A percentile compares a stretch with the other conserved stretches of the same genome.
Conservation (phyloP, 2,113 vertebrate genomes). For the Colaptes auratus region DNA sequence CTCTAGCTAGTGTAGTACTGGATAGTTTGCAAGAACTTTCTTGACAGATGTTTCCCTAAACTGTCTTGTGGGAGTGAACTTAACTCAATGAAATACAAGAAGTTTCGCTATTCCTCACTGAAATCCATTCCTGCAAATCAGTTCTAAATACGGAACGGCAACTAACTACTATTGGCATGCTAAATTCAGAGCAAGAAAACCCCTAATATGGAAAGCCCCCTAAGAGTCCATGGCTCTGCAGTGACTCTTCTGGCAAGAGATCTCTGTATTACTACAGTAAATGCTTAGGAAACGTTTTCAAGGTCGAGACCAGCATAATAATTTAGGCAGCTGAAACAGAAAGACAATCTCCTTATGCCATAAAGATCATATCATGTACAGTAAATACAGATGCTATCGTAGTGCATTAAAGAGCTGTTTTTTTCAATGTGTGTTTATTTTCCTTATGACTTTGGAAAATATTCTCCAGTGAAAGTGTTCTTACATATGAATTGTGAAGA, state of each 20-base stretch:
- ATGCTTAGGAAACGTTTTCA: slow-evolving; percentile 45
- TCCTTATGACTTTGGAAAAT: background rate
- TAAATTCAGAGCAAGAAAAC: slow-evolving; percentile 55
- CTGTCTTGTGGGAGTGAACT: slow-evolving; percentile 4
- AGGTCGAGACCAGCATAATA: slow-evolving; percentile 56
- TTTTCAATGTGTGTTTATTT: slow-evolving; percentile 14
- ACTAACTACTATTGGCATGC: slow-evolving; percentile 47
- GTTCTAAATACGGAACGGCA: slow-evolving; percentile 48
- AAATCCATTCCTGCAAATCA: slow-evolving; percentile 36
- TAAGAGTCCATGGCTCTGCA: slow-evolving; percentile 35
- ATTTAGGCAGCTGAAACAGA: slow-evolving; percentile 49
- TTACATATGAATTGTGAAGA: background rate
- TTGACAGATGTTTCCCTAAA: background rate
- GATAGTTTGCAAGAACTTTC: slow-evolving; percentile 13
- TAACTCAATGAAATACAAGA: slow-evolving; percentile 35
- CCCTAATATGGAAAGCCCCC: slow-evolving; percentile 64
- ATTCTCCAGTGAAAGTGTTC: background rate
- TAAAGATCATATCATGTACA: slow-evolving; percentile 43
- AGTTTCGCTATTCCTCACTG: slow-evolving; percentile 26
- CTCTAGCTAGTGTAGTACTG: background rate
- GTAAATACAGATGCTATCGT: slow-evolving; percentile 42
- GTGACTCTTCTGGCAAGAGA: slow-evolving; percentile 57
- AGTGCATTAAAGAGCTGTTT: background rate
- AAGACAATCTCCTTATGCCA: slow-evolving; percentile 26
- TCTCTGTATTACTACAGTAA: slow-evolving; percentile 21